Percentiles rank a stretch among this genome's conserved stretches.
phyloP scores from a whole-genome alignment of 2,888 invertebrate genomes.

The Frankliniella intonsa region DNA sequence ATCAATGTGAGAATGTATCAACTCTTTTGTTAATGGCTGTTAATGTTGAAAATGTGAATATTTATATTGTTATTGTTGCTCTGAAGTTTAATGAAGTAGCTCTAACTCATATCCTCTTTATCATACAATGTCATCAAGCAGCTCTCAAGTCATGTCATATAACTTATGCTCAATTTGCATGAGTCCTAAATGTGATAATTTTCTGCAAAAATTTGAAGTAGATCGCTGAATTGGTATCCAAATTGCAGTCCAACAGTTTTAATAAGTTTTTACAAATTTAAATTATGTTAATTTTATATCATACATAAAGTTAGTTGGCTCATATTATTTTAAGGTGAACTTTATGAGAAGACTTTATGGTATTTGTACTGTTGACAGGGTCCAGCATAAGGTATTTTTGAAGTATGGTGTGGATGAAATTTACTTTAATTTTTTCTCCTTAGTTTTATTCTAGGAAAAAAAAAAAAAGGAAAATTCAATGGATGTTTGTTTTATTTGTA shows the following conservation, averaged over 20 bases:
- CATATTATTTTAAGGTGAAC: background rate
- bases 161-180: background rate
- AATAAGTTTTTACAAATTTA: background rate
- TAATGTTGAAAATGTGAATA: constrained; percentile 27
- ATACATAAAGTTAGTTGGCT: too few relatives aligned
- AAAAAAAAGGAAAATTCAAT: background rate
- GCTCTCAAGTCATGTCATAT: background rate
- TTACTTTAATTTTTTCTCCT: background rate
- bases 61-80: constrained; percentile 27
- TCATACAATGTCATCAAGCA: too few relatives aligned
- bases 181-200: background rate
- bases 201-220: background rate
- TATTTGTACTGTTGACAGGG: constrained; percentile 6
- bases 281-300: constrained; percentile 2
- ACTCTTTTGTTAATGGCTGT: background rate
- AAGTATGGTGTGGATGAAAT: background rate
- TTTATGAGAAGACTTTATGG: background rate
- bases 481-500: background rate
- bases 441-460: background rate
- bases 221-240: background rate
- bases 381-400: constrained; percentile 11
- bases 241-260: background rate
- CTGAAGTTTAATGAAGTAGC: constrained; percentile 10
- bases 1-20: background rate
- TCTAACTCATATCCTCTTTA: background rate